Conservation (phyloP, 2,113 vertebrate species). For the Okapia johnstoni region DNA sequence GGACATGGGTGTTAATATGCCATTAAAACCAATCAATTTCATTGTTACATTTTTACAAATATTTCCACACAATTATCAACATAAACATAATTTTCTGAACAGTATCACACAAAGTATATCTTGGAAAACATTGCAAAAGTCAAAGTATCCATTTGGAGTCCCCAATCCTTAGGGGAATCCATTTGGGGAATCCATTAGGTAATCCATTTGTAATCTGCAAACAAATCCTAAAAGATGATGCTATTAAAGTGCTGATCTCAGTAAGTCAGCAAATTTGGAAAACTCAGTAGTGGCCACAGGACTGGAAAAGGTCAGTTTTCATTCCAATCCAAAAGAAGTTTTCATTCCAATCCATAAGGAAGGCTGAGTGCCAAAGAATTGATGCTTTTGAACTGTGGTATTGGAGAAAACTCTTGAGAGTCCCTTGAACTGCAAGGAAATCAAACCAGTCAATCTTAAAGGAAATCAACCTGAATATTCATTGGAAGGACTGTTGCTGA, state of each 20-base stretch:
- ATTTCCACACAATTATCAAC: constrained; percentile 36
- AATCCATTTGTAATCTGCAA: not conserved
- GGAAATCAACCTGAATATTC: no score
- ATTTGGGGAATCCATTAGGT: not conserved
- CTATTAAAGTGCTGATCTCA: not conserved
- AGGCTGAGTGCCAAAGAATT: no score
- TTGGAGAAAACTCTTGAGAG: no score
- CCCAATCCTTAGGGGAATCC: not conserved
- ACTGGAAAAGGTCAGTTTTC: not conserved
- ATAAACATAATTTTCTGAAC: constrained; percentile 42
- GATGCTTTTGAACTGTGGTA: no score
- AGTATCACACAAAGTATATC: not conserved
- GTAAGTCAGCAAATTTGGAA: not conserved
- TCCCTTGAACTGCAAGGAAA: no score
- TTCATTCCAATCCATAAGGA: no score
- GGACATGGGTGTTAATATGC: not conserved
- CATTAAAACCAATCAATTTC: constrained; percentile 30
- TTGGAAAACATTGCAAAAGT: not conserved
- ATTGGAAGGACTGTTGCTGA: no score
- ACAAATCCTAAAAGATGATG: not conserved
- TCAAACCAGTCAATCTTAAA: no score
- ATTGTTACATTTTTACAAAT: constrained; percentile 48
- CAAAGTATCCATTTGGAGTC: not conserved
- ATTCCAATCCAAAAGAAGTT: not conserved
- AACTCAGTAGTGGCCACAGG: not conserved